These are phyloP conservation scores for Vidua macroura DNA, from an alignment of 2,113 vertebrate genomes.

Conservation along the genomic window DNA sequence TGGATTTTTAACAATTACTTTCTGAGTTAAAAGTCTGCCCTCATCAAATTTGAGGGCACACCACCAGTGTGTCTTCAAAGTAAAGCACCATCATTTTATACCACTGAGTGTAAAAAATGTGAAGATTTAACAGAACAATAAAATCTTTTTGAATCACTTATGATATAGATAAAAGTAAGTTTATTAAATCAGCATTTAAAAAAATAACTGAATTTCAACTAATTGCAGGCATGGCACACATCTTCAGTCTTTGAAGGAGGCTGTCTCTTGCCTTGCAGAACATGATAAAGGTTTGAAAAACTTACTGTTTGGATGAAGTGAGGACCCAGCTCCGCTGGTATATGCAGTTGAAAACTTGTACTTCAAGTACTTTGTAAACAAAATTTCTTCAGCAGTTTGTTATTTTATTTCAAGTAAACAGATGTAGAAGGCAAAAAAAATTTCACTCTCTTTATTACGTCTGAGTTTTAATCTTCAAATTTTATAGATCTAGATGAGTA, in stretches of 20 bases:
- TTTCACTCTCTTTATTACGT: neutral
- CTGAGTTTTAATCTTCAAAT: slow-evolving; percentile 76
- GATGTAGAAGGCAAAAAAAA: neutral
- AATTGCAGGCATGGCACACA: neutral
- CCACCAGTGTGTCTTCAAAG: neutral
- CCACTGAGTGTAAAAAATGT: neutral
- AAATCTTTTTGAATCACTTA: neutral
- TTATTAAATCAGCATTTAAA: neutral
- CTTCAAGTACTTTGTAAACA: neutral
- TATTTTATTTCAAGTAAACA: slow-evolving; percentile 13
- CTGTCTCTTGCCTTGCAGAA: neutral
- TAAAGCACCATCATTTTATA: neutral
- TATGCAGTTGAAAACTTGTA: neutral
- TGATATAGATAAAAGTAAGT: neutral
- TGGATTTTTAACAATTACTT: neutral
- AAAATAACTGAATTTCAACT: neutral
- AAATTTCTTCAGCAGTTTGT: neutral
- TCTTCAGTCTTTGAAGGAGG: neutral
- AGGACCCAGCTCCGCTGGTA: neutral
- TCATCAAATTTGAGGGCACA: neutral
- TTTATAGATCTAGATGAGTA: slow-evolving; percentile 76
- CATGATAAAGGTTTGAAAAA: neutral
- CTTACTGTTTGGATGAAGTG: neutral
- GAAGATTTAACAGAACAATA: neutral
- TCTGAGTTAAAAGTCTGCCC: neutral